phyloP scores from a whole-genome alignment of 1,140 invertebrate species.

The Tetramorium alpestre region DNA sequence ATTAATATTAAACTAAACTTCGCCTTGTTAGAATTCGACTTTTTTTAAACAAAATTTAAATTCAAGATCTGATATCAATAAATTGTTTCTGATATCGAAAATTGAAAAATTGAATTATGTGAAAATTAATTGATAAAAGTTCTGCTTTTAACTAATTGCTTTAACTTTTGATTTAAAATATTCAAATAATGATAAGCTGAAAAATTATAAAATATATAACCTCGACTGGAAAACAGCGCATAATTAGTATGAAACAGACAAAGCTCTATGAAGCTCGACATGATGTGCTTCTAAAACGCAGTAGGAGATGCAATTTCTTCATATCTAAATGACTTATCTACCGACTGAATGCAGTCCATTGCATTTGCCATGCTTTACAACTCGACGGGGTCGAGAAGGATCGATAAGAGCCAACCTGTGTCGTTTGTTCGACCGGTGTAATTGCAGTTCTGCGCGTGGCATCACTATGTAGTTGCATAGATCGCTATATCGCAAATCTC shows the following conservation, averaged over 20 bases:
- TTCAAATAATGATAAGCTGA: neutral
- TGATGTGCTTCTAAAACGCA: conserved; percentile 30
- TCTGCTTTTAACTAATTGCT: neutral
- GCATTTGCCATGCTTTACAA: conserved; percentile 47
- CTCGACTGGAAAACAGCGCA: neutral
- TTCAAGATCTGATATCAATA: neutral
- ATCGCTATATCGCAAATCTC: conserved; percentile 1
- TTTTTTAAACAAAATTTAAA: neutral
- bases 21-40: neutral
- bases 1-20: neutral
- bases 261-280: conserved; percentile 7
- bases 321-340: conserved; percentile 68
- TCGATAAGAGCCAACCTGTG: conserved; percentile 52
- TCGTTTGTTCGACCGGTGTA: conserved; percentile 57
- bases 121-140: neutral
- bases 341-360: conserved; percentile 48
- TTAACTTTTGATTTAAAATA: neutral
- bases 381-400: conserved; percentile 34
- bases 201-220: neutral
- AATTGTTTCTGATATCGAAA: neutral
- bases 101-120: neutral
- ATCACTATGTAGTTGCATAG: conserved; percentile 4
- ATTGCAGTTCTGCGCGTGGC: conserved; percentile 43
- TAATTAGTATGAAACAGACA: conserved; percentile 22
- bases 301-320: conserved; percentile 63